These are phyloP conservation scores for Syngnathoides biaculeatus DNA, from an alignment of 2,113 vertebrate genomes.

Conservation along the genomic window DNA sequence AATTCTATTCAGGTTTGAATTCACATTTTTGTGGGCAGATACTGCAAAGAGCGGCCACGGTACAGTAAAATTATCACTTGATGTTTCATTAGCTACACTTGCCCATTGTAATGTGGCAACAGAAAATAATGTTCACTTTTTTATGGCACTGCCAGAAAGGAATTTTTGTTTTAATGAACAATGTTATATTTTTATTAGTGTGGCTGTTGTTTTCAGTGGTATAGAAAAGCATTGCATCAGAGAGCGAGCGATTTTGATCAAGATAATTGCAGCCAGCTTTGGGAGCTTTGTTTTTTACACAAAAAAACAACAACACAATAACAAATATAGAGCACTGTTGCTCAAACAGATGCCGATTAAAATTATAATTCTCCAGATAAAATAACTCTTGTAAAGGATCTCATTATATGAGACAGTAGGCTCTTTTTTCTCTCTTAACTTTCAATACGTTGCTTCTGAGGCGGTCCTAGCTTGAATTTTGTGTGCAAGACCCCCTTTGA, in stretches of 20 bases:
- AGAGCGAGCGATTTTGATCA: neutral
- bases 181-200: neutral
- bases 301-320: neutral
- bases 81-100: neutral
- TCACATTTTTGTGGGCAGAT: neutral
- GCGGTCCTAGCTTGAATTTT: too few relatives aligned
- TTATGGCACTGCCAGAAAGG: neutral
- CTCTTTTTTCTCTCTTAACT: neutral
- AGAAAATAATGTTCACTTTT: neutral
- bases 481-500: too few relatives aligned
- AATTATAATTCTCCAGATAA: neutral
- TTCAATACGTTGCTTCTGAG: neutral
- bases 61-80: neutral
- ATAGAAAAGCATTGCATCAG: too few relatives aligned
- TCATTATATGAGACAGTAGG: neutral
- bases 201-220: too few relatives aligned
- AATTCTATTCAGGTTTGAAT: neutral
- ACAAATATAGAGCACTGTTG: neutral
- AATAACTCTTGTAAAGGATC: neutral
- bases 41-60: neutral
- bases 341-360: neutral
- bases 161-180: neutral
- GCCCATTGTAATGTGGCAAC: neutral
- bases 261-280: neutral
- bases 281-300: neutral